These are phyloP conservation scores for Neotragus pygmaeus DNA, from an alignment of 2,113 vertebrate species.

Conservation along the genomic window DNA sequence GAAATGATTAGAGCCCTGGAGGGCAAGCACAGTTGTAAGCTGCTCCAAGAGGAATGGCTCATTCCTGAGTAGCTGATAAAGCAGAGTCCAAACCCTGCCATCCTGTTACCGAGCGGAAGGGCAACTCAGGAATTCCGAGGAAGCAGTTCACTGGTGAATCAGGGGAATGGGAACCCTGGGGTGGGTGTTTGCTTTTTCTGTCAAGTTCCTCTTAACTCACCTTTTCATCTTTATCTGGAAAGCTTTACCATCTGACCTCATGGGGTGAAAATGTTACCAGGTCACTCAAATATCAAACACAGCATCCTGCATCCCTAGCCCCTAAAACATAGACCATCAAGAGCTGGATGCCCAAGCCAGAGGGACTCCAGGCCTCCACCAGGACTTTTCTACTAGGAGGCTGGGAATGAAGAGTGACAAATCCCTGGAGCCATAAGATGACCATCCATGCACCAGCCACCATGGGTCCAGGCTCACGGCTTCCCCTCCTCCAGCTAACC, in stretches of 20 bases:
- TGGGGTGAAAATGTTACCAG: neutral
- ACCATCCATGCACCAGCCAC: neutral
- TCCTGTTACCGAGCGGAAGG: neutral
- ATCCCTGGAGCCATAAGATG: neutral
- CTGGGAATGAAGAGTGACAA: neutral
- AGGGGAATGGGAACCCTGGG: neutral
- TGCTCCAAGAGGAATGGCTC: neutral
- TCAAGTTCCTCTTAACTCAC: neutral
- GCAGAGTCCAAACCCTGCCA: neutral
- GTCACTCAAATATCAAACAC: neutral
- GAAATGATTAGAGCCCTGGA: neutral
- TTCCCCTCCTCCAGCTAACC: accelerated
- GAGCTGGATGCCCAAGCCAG: neutral
- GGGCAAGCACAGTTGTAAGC: neutral
- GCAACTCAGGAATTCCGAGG: neutral
- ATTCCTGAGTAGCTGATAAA: neutral
- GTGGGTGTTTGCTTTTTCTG: neutral
- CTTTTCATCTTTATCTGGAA: neutral
- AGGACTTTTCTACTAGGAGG: too few species aligned
- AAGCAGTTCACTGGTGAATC: neutral
- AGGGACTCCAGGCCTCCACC: neutral
- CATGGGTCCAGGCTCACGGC: neutral
- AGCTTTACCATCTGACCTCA: neutral
- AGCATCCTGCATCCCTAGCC: neutral
- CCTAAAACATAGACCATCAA: neutral